Base-by-base conservation (phyloP, 1,140 invertebrate species). In the Drosophila kikkawai region DNA sequence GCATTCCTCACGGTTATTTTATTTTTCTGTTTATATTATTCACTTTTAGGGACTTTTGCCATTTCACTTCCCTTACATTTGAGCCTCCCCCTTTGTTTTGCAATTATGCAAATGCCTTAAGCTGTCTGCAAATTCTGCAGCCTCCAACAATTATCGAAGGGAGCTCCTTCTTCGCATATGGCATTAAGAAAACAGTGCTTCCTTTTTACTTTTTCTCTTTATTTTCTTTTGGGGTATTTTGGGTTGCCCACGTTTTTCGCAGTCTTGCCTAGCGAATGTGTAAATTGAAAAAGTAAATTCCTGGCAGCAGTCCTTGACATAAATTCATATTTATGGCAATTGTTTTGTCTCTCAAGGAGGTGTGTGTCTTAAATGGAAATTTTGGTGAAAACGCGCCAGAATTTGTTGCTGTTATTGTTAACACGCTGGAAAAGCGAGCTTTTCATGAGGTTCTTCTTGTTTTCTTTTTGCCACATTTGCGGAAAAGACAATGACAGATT, bases 21-120 rank as follows among this genome's bases (percentile, higher is more conserved):
- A 15, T 17, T 48, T 71, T 70, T 70, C 68, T 48, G 36, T 71
- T 71, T 71, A 71, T 57, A 57, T 69, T 71, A 71, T 69, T 69
- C 64, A 41, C 68, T 47, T 57, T 56, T 34, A 12, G 12, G 42
- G 7, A 29, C 34, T 26, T 66, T 36, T 17, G 41, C 1, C 48
- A 44, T 37, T 53, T 19, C 17, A 26, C 48, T 48, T 47, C 11
- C 47, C 15, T 12, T 26, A 15, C 19, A 22, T 12, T 26, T 39
- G 3, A 12, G 7, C 32, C 26, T 22, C 1, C 45, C n/a, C 7
- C n/a, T 37, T 70, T 51, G 15, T 12, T 60, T 36, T 29, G 39
- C 44, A 74, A 53, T 73, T 74, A 74, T 73, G 70, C 32, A 73
- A 74, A 73, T 73, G 15, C 36, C 12, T 9, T 26, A 47, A 60